A percentile compares a stretch with the other conserved stretches of the same genome.
Evolutionary conservation across 2,113 vertebrate species (phyloP).

Genomic region (Erythrolamprus reginae): DNA sequence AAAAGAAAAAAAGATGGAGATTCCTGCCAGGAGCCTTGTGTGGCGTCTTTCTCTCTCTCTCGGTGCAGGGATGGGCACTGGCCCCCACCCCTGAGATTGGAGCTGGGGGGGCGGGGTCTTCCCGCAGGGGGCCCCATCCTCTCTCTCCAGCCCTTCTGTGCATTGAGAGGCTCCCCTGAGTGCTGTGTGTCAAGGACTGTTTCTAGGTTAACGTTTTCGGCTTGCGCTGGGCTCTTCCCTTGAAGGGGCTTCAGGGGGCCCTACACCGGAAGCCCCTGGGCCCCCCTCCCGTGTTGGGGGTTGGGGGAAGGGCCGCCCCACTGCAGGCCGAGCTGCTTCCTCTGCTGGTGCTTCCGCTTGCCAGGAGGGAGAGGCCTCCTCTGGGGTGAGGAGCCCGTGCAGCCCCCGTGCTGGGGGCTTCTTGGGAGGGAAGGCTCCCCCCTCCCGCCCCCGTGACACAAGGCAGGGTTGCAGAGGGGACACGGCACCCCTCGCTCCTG

Average conservation of each 20-base stretch:
- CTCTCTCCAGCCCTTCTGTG: neutral
- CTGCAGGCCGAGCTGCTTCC: neutral
- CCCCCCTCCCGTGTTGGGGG: neutral
- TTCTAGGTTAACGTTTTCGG: neutral
- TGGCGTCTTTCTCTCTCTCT: neutral
- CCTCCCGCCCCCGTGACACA: neutral
- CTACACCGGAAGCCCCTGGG: neutral
- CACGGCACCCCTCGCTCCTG: too few relatives aligned
- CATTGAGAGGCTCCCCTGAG: neutral
- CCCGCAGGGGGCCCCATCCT: neutral
- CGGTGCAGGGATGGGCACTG: neutral
- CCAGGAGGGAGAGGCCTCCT: neutral
- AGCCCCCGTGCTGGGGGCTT: neutral
- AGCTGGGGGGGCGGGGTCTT: neutral
- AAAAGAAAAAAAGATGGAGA: constrained; percentile 69
- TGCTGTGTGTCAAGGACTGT: neutral
- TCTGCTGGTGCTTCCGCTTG: neutral
- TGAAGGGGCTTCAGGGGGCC: too few relatives aligned
- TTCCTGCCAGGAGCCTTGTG: constrained; percentile 22
- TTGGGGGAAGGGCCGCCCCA: neutral
- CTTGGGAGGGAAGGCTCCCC: too few relatives aligned
- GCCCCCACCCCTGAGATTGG: neutral
- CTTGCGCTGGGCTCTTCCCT: neutral
- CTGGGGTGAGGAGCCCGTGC: neutral
- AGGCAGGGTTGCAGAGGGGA: neutral